Evolutionary conservation across 2,888 invertebrate species (phyloP).

Genomic region (Oligia strigilis): DNA sequence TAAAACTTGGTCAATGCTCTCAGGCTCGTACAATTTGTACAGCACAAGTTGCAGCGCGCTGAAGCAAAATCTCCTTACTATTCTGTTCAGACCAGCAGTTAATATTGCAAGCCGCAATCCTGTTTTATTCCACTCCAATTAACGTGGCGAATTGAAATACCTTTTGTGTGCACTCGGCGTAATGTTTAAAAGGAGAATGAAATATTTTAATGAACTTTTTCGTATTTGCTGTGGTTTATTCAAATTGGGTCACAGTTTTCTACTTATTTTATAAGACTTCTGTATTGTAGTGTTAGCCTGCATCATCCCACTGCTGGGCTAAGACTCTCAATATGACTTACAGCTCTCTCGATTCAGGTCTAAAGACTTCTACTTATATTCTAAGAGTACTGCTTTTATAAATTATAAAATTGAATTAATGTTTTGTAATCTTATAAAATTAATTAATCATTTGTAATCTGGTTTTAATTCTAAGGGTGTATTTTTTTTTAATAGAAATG

Average conservation of each 20-base stretch:
- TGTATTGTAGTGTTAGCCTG: not conserved
- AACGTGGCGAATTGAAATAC: slow-evolving; percentile 68
- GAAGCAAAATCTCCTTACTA: slow-evolving; percentile 56
- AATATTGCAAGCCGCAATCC: slow-evolving; percentile 68
- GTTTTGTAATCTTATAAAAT: not conserved
- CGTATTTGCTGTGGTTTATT: slow-evolving; percentile 2
- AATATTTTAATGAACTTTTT: slow-evolving; percentile 12
- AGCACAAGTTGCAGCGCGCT: slow-evolving; percentile 31
- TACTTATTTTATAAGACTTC: not conserved
- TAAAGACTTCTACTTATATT: not conserved
- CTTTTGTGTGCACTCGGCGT: slow-evolving; percentile 61
- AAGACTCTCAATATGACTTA: not conserved
- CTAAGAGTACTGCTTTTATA: too few relatives aligned
- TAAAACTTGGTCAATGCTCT: slow-evolving; percentile 38
- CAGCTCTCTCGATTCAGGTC: not conserved
- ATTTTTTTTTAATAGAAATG: not conserved
- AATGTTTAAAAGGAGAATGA: slow-evolving; percentile 35
- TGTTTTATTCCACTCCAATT: slow-evolving; percentile 73
- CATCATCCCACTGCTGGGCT: not conserved
- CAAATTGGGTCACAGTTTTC: not conserved
- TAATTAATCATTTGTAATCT: not conserved
- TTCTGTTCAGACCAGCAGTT: slow-evolving; percentile 61
- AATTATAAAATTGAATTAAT: too few relatives aligned
- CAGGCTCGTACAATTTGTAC: slow-evolving; percentile 43
- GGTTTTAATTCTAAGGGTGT: too few relatives aligned